A percentile compares a stretch with the other conserved stretches of the same genome.
These are phyloP conservation scores for Rosalia funebris DNA, from an alignment of 2,888 invertebrate genomes.

Conservation along the genomic window DNA sequence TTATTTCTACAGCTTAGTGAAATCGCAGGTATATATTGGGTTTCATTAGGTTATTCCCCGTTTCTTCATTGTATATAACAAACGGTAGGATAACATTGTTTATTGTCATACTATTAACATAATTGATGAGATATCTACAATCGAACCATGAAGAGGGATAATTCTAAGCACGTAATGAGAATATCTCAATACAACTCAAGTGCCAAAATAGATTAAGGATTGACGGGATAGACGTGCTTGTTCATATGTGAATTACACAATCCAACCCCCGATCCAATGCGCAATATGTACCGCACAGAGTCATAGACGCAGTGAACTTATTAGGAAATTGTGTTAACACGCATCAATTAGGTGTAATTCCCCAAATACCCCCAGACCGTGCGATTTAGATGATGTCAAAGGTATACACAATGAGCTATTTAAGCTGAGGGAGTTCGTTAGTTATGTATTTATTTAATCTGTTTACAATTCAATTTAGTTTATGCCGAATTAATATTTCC, in stretches of 20 bases:
- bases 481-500: conserved; percentile 2
- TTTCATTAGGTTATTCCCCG: too few species aligned
- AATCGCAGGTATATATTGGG: too few species aligned
- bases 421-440: conserved; percentile 9
- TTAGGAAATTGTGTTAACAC: conserved; percentile 43
- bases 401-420: conserved; percentile 15
- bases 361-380: conserved; percentile 29
- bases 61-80: too few species aligned
- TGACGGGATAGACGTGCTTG: conserved; percentile 35
- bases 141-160: conserved; percentile 31
- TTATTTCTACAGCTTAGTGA: too few species aligned
- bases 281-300: conserved; percentile 26
- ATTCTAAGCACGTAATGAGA: conserved; percentile 38
- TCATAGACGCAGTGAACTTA: conserved; percentile 38
- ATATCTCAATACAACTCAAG: conserved; percentile 37
- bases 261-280: conserved; percentile 34
- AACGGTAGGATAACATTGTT: conserved; percentile 8
- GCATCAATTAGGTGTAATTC: conserved; percentile 44
- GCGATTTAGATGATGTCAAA: conserved; percentile 2
- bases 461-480: not conserved
- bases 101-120: conserved; percentile 20
- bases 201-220: conserved; percentile 40
- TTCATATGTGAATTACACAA: conserved; percentile 41
- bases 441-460: conserved; percentile 22
- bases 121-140: conserved; percentile 20